A percentile compares a stretch with the other conserved stretches of the same genome.
Conservation (phyloP, 1,140 invertebrate species). For the Trichoplusia ni region DNA sequence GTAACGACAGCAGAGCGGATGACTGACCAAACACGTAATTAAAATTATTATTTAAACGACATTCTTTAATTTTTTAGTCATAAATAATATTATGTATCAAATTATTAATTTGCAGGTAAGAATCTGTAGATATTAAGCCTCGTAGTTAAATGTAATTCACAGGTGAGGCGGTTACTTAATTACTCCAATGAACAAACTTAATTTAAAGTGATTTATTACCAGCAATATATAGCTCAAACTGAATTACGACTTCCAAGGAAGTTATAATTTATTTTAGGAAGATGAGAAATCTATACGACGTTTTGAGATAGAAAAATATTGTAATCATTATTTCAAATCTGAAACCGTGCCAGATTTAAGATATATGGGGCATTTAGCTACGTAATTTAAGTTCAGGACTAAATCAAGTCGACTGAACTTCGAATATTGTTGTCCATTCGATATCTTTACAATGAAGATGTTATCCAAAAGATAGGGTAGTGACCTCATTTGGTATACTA, state of each 20-base stretch:
- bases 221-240: slow-evolving; percentile 2
- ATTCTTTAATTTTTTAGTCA: too few species aligned
- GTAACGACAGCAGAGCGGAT: too few species aligned
- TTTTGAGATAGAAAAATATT: slow-evolving; percentile 9
- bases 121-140: background rate
- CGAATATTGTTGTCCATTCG: too few species aligned
- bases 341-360: background rate
- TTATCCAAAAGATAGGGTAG: too few species aligned
- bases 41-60: too few species aligned
- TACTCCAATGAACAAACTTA: slow-evolving; percentile 11
- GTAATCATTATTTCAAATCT: slow-evolving; percentile 6
- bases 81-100: too few species aligned
- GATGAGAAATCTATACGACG: background rate
- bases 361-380: background rate
- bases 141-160: background rate
- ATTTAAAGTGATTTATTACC: slow-evolving; percentile 8
- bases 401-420: too few species aligned
- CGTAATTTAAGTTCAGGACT: background rate
- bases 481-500: too few species aligned
- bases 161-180: background rate
- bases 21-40: too few species aligned
- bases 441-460: too few species aligned
- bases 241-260: background rate
- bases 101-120: too few species aligned
- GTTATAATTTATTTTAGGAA: slow-evolving; percentile 8